These are phyloP conservation scores for Balearica regulorum DNA, from an alignment of 2,797 vertebrate genomes.

Conservation along the genomic window DNA sequence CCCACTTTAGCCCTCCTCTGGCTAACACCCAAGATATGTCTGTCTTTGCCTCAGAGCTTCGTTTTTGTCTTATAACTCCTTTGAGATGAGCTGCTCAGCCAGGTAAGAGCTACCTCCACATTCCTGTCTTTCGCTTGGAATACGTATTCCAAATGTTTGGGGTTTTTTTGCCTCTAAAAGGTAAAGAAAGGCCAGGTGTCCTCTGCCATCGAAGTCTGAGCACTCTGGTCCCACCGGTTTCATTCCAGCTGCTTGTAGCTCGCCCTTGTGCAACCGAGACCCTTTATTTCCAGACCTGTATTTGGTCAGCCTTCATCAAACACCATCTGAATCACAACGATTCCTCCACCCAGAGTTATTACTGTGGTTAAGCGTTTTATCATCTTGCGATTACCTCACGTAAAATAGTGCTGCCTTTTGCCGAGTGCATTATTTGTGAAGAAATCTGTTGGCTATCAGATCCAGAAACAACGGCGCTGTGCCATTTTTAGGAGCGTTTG, in stretches of 20 bases:
- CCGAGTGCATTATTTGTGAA: not conserved
- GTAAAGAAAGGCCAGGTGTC: not conserved
- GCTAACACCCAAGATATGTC: accelerated
- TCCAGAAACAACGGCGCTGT: not conserved
- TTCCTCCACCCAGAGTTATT: not conserved
- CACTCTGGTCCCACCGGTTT: accelerated
- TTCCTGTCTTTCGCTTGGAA: not conserved
- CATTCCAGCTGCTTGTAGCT: not conserved
- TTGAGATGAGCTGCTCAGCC: not conserved
- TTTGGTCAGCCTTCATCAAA: not conserved
- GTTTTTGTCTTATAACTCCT: not conserved
- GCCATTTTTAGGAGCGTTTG: not conserved
- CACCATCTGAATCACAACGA: too few species aligned
- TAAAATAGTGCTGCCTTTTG: not conserved
- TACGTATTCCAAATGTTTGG: not conserved
- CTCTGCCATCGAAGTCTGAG: not conserved
- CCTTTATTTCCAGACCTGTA: not conserved
- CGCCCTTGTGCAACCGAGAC: not conserved
- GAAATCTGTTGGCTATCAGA: not conserved
- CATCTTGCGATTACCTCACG: not conserved
- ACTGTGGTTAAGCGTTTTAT: not conserved
- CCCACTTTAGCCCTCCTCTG: not conserved
- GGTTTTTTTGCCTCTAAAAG: not conserved
- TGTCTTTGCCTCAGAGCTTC: not conserved
- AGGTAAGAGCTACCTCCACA: not conserved